Evolutionary conservation across 1,140 invertebrate species (phyloP).

Genomic region (Phthorimaea operculella): DNA sequence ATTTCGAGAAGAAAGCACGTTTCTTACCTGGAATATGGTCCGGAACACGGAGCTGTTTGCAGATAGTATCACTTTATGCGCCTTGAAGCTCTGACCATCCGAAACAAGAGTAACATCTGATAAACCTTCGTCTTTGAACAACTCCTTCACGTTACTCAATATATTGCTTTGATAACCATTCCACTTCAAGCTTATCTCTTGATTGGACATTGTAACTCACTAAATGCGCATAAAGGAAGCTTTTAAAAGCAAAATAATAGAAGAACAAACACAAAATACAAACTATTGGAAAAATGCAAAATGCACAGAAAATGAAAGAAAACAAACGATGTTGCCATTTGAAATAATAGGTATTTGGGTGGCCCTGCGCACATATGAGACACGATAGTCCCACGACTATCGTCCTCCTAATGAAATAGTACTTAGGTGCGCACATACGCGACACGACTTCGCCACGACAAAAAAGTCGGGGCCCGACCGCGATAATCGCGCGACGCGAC

Average conservation of each 20-base stretch:
- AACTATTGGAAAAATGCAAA: slow-evolving; percentile 3
- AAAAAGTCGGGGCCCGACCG: too few relatives aligned
- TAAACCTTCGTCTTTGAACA: slow-evolving; percentile 74
- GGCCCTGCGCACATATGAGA: too few relatives aligned
- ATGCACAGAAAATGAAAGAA: slow-evolving; percentile 2
- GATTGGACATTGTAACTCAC: slow-evolving; percentile 50
- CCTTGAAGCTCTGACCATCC: slow-evolving; percentile 74
- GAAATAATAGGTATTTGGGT: too few relatives aligned
- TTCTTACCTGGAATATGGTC: slow-evolving; percentile 72
- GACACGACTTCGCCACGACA: too few relatives aligned
- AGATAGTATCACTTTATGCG: slow-evolving; percentile 79
- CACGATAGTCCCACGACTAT: too few relatives aligned
- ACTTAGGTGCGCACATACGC: too few relatives aligned
- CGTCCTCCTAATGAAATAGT: too few relatives aligned
- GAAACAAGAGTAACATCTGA: slow-evolving; percentile 78
- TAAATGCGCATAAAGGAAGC: slow-evolving; percentile 23
- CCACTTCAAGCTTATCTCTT: slow-evolving; percentile 75
- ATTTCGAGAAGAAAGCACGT: slow-evolving; percentile 4
- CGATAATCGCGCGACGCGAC: too few relatives aligned
- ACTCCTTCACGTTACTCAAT: slow-evolving; percentile 71
- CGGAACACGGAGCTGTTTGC: slow-evolving; percentile 79
- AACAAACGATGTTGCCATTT: not conserved
- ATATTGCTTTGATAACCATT: slow-evolving; percentile 75
- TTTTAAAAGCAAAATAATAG: slow-evolving; percentile 5
- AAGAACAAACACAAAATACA: slow-evolving; percentile 9